Evolutionary conservation across 1,140 invertebrate genomes (phyloP), one percentile per base, ranked within the genome.

Genomic region (Hirudo medicinalis): DNA sequence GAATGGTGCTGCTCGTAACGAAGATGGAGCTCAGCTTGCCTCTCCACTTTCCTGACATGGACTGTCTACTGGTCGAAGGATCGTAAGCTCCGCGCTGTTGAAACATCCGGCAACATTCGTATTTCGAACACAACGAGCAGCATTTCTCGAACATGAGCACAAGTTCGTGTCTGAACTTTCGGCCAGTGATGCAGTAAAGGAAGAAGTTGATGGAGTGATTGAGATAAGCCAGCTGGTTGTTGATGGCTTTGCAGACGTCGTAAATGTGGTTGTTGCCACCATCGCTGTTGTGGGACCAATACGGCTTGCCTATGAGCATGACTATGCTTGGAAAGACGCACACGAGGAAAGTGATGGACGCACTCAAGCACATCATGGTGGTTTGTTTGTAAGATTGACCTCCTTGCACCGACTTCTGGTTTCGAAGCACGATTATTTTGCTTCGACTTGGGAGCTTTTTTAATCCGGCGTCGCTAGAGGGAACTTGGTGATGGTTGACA

Each of bases 161-260:
- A 32, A 76, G 72, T 57, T 75, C 74, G 11, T 68, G 36, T 70
- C 76, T 32, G 72, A 76, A 76, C 22, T 70, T 71, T 63, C 69
- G 69, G 19, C 76, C 75, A 15, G 72, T 73, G 20, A 76, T 36
- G 55, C 73, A 75, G 63, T 76, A 76, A 13, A 76, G 43, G 69
- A 76, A 75, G 73, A 76, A 75, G 40, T 76, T 76, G 49, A 75
- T 73, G 32, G 73, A 73, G 71, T 76, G 75, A 54, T 76, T 76
- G 40, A 76, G 36, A 68, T 75, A 73, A 6, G 70, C 69, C 25
- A 75, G 49, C 57, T 71, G 72, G 53, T 73, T 71, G 72, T 63
- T 68, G 63, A 75, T 57, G 9, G 69, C 69, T 60, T 75, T 71
- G 43, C 40, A 36, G 57, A 71, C 67, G 19, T 71, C 67, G 69